Evolutionary conservation across 2,797 vertebrate species (phyloP).

Genomic region (Sebastes minor): DNA sequence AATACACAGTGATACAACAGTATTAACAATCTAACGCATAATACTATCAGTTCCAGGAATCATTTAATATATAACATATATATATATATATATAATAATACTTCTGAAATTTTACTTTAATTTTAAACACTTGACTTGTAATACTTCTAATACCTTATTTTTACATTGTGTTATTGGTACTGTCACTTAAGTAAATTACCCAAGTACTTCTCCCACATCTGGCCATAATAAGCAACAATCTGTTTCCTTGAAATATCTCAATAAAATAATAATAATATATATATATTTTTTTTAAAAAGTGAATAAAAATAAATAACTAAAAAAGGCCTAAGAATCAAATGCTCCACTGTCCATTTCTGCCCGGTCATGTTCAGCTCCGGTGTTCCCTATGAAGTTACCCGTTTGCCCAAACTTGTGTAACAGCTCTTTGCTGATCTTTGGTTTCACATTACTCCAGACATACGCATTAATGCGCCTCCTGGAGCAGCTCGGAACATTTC

Average conservation of each 20-base stretch:
- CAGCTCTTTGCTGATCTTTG: slow-evolving; percentile 46
- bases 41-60: background rate
- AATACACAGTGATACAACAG: background rate
- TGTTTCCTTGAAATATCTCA: background rate
- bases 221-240: background rate
- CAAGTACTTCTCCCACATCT: background rate
- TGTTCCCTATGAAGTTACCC: slow-evolving; percentile 23
- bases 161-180: background rate
- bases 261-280: background rate
- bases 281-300: background rate
- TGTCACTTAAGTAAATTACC: background rate
- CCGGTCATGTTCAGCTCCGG: slow-evolving; percentile 39
- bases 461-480: slow-evolving; percentile 60
- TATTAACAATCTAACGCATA: background rate
- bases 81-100: background rate
- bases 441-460: slow-evolving; percentile 65
- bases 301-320: background rate
- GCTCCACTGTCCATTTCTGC: slow-evolving; percentile 38
- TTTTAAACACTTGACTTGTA: background rate
- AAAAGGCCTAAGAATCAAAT: background rate
- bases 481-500: slow-evolving; percentile 49
- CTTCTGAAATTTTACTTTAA: background rate
- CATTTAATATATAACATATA: too few species aligned
- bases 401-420: slow-evolving; percentile 28
- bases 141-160: background rate